Conservation (phyloP, 2,888 invertebrate genomes). For the Mythimna pallens region DNA sequence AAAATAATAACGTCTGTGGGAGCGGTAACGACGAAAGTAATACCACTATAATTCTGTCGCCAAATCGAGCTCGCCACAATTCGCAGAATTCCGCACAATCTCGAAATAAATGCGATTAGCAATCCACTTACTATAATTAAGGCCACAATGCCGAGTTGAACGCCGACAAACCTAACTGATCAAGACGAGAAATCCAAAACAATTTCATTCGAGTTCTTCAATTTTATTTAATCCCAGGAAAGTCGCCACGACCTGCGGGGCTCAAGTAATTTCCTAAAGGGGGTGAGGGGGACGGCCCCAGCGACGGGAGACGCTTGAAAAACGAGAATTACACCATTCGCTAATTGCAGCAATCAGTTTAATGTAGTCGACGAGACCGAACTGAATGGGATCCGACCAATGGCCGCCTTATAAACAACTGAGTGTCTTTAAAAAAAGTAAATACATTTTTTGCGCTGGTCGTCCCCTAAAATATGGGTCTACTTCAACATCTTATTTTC, state of each 20-base stretch:
- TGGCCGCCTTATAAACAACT: conserved; percentile 81
- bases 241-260: conserved; percentile 85
- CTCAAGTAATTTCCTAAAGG: conserved; percentile 87
- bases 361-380: conserved; percentile 88
- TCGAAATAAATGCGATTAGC: conserved; percentile 80
- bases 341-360: conserved; percentile 90
- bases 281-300: conserved; percentile 67
- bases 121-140: conserved; percentile 85
- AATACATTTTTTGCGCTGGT: conserved; percentile 58
- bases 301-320: conserved; percentile 80
- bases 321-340: conserved; percentile 89
- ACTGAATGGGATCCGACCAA: conserved; percentile 80
- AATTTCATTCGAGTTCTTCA: conserved; percentile 86
- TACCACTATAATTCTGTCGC: conserved; percentile 61
- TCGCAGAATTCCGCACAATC: conserved; percentile 63
- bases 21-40: conserved; percentile 59
- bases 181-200: conserved; percentile 84
- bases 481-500: conserved; percentile 58
- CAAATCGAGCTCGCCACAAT: conserved; percentile 64
- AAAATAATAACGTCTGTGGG: conserved; percentile 52
- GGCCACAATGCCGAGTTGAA: conserved; percentile 77
- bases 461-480: conserved; percentile 57
- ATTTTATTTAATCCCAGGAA: conserved; percentile 87
- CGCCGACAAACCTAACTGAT: conserved; percentile 80
- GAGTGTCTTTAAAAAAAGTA: conserved; percentile 68